Evolutionary conservation across 2,888 invertebrate genomes (phyloP), one percentile per base, ranked within the genome.

Genomic region (Leptinotarsa rubiginosa): DNA sequence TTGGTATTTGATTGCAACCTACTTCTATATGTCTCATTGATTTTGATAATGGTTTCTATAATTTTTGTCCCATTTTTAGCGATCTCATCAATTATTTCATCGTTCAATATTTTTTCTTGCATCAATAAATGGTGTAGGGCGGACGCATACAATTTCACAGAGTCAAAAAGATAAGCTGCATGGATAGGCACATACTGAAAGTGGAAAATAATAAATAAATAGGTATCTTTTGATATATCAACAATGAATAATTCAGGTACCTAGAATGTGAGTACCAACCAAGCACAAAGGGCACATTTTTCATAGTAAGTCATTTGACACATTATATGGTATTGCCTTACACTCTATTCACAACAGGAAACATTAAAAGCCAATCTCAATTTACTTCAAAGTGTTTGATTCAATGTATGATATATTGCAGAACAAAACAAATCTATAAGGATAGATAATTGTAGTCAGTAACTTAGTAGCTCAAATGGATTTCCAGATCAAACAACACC

Each of bases 81-180:
- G 78, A 96, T 91, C 79, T 91, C 91, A 78, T 90, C 89, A 79
- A 96, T 89, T 78, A 92, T 90, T 25, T 89, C 88, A 72, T 92
- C 90, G 56, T 93, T 93, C 67, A 93, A 84, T 62, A 87, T 82
- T 47, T 88, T 87, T 76, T 91, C 89, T 73, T 91, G 89, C 13
- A 86, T 84, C 73, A 97, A 88, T 80, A 98, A 89, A 72, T 80
- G 68, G 69, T 79, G 77, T 13, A 85, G 71, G 1, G 98, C 97
- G 80, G 91, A 91, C 25, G 97, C 97, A 87, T 98, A 99, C 49
- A 98, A 89, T 86, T 93, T 93, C 54, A 98, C 95, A 1, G 98
- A 96, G 89, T 99, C 98, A 88, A 98, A 98, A 80, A 97, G 90
- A 88, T 98, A 97, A 62, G 96, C 97, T 74, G 98, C 98, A 87